Evolutionary conservation across 2,797 vertebrate species (phyloP).

Genomic region (Rhynchotus rufescens): DNA sequence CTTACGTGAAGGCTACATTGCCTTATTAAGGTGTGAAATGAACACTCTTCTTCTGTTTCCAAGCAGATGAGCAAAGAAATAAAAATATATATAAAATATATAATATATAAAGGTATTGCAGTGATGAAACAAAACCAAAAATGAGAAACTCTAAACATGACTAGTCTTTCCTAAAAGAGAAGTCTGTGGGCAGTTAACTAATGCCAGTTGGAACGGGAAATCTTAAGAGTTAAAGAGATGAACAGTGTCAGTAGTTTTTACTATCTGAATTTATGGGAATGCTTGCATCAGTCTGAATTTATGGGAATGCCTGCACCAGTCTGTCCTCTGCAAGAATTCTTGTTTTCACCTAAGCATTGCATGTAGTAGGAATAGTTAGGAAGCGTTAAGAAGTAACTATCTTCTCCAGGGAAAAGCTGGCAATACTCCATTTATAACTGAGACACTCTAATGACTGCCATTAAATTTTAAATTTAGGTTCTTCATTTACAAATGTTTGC

Average conservation of each 20-base stretch:
- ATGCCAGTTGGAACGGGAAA: not conserved
- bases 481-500: not conserved
- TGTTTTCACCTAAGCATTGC: not conserved
- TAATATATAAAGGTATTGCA: conserved; percentile 87
- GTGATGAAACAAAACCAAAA: conserved; percentile 90
- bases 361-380: not conserved
- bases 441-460: not conserved
- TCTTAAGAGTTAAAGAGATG: not conserved
- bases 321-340: not conserved
- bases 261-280: not conserved
- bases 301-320: not conserved
- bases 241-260: not conserved
- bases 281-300: not conserved
- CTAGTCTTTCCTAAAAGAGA: conserved; percentile 21
- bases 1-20: conserved; percentile 99
- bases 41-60: conserved; percentile 99
- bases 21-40: conserved; percentile 99
- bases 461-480: not conserved
- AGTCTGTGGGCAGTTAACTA: conserved; percentile 11
- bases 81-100: conserved; percentile 86
- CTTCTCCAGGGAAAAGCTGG: not conserved
- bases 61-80: conserved; percentile 96
- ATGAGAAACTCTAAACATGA: conserved; percentile 83
- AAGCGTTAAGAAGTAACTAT: not conserved
- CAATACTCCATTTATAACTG: not conserved